Evolutionary conservation across 64 coral and sea anemone genomes (phyloP).

Genomic region (Anthopleura sola): DNA sequence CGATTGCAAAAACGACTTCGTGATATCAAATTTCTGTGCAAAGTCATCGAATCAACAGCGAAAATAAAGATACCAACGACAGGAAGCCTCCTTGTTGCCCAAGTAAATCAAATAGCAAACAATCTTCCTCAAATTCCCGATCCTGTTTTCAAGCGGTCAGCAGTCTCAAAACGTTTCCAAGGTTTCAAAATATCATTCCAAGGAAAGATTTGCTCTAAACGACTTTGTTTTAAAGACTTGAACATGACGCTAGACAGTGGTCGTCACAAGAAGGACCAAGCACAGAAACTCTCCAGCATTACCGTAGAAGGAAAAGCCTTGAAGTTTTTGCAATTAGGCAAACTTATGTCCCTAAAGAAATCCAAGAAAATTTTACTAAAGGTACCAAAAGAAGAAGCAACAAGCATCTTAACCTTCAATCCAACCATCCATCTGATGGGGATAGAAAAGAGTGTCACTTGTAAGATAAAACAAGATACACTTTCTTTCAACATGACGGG

Average conservation of each 20-base stretch:
- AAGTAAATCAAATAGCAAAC: background rate
- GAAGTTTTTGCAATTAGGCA: background rate
- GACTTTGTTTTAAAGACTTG: background rate
- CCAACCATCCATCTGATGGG: background rate
- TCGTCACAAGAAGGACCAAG: background rate
- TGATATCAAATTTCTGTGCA: background rate
- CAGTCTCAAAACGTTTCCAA: background rate
- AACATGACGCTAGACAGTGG: background rate
- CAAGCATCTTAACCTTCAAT: background rate
- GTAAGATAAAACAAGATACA: background rate
- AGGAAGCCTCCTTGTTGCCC: background rate
- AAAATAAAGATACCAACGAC: background rate
- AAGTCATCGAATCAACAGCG: background rate
- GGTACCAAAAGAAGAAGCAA: background rate
- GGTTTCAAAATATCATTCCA: background rate
- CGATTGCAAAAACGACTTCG: background rate
- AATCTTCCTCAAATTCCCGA: background rate
- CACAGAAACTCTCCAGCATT: background rate
- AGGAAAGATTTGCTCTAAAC: background rate
- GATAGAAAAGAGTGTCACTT: background rate
- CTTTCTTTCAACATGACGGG: background rate
- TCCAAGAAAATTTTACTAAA: background rate
- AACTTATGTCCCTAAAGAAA: background rate
- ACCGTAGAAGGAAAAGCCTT: background rate
- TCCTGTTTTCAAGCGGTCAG: background rate